Evolutionary conservation across 2,113 vertebrate genomes (phyloP).

Genomic region (Corythaeola cristata): DNA sequence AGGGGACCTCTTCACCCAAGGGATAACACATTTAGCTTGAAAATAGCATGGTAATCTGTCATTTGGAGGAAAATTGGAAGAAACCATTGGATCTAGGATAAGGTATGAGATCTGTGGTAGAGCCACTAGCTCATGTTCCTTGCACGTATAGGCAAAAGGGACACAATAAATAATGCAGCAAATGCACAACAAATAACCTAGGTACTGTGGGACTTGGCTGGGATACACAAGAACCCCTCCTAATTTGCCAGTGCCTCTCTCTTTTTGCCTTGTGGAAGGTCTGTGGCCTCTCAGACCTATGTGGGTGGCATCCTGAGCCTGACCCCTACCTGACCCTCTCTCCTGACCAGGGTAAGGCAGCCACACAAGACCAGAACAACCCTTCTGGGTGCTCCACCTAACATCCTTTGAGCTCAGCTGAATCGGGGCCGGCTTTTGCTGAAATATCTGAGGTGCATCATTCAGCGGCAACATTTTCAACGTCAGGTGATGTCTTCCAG

Average conservation of each 20-base stretch:
- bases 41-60: background rate
- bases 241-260: background rate
- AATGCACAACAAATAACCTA: background rate
- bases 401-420: too few species aligned
- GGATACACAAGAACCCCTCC: background rate
- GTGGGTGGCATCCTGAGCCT: background rate
- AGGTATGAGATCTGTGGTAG: background rate
- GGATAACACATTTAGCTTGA: background rate
- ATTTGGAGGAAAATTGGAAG: background rate
- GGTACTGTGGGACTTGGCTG: background rate
- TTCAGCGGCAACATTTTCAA: too few species aligned
- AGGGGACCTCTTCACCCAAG: background rate
- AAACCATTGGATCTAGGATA: background rate
- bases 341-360: too few species aligned
- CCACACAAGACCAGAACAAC: too few species aligned
- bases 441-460: too few species aligned
- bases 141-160: background rate
- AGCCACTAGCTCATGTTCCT: background rate
- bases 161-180: background rate
- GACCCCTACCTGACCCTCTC: too few species aligned
- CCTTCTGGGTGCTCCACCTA: too few species aligned
- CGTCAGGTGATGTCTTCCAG: too few species aligned
- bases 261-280: background rate
- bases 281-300: background rate
- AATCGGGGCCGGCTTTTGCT: too few species aligned